Conservation (phyloP, 2,888 invertebrate species). For the Rambutsinella grinnellia region DNA sequence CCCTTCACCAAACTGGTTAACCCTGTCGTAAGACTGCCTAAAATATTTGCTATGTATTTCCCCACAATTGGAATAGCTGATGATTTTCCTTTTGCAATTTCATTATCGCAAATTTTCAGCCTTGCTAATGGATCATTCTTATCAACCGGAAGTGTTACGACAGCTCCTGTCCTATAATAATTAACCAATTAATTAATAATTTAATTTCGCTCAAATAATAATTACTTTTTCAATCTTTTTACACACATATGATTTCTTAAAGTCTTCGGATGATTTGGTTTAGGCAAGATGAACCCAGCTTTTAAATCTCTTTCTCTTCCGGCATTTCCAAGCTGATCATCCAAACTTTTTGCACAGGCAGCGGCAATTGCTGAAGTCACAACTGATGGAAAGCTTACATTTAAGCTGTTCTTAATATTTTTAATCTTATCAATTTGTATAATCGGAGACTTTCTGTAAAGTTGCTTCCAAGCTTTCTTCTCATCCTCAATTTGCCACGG, state of each 20-base stretch:
- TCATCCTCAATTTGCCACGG: not conserved
- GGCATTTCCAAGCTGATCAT: no score
- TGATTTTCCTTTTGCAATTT: no score
- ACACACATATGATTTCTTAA: conserved; percentile 11
- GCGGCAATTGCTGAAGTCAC: no score
- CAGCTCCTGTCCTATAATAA: not conserved
- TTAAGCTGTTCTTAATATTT: not conserved
- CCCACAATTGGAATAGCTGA: no score
- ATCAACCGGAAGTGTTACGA: not conserved
- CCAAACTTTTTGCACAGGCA: no score
- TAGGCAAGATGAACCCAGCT: no score
- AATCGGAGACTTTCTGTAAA: not conserved
- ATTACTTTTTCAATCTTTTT: not conserved
- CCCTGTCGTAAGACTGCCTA: no score
- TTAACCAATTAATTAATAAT: not conserved
- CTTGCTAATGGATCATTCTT: not conserved
- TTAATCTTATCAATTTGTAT: not conserved
- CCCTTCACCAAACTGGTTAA: not conserved
- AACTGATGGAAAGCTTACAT: not conserved
- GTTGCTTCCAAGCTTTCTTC: not conserved
- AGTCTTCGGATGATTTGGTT: not conserved
- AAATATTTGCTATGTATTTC: no score
- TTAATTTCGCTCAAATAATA: not conserved
- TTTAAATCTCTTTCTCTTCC: no score
- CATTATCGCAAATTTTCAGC: no score